These are phyloP conservation scores for Synanceia verrucosa DNA, from an alignment of 2,797 vertebrate genomes.

Conservation along the genomic window DNA sequence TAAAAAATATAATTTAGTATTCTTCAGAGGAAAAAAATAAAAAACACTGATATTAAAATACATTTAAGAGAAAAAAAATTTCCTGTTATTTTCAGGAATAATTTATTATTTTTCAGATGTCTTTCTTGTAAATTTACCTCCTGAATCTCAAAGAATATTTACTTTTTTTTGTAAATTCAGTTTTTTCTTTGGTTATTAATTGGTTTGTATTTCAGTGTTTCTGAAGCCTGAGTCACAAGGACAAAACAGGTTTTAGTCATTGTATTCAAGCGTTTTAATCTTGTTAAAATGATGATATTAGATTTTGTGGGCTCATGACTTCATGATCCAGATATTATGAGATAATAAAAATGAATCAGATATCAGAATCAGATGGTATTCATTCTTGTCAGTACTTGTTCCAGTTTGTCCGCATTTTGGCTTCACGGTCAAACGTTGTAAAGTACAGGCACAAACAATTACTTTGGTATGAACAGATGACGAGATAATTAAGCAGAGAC, in stretches of 20 bases:
- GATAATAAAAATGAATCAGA: background rate
- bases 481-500: background rate
- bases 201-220: background rate
- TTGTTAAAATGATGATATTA: background rate
- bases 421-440: background rate
- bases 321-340: background rate
- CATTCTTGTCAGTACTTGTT: background rate
- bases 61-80: no score
- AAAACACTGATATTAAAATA: no score
- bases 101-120: no score
- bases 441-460: background rate
- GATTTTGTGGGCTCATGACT: background rate
- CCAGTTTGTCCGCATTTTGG: background rate
- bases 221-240: background rate
- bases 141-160: no score
- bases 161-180: no score
- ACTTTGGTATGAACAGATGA: background rate
- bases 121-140: no score
- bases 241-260: rapidly evolving
- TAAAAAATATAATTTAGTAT: no score
- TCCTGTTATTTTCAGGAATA: no score
- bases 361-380: no score
- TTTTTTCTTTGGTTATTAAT: no score
- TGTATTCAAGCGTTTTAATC: background rate
- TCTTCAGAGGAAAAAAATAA: no score